phyloP scores from a whole-genome alignment of 2,797 vertebrate genomes.

The Amblyopsis hoosieri region DNA sequence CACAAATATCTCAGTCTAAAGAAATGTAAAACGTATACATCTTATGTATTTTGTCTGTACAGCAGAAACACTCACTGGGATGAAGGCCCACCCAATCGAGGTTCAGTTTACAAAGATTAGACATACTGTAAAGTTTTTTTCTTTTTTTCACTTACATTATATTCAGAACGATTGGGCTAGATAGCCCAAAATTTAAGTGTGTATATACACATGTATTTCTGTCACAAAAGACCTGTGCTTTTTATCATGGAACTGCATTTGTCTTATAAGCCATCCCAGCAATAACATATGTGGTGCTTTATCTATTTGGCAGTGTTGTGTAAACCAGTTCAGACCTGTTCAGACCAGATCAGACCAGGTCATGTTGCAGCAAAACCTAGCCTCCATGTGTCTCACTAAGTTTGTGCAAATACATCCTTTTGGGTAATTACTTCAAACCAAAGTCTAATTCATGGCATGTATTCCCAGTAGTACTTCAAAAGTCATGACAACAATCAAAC shows the following conservation, averaged over 20 bases:
- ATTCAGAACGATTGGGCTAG: conserved; percentile 13
- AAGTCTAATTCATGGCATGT: conserved; percentile 22
- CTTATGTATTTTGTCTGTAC: conserved; percentile 31
- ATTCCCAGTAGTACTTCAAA: conserved; percentile 22
- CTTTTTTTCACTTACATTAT: conserved; percentile 19
- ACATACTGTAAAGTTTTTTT: conserved; percentile 43
- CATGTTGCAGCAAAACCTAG: conserved; percentile 3
- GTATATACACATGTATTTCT: conserved; percentile 7
- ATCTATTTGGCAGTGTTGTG: conserved; percentile 67
- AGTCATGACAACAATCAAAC: conserved; percentile 32
- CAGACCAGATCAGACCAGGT: neutral
- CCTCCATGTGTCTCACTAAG: conserved; percentile 22
- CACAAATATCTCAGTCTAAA: conserved; percentile 50
- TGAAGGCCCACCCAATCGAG: conserved; percentile 27
- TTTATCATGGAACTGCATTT: conserved; percentile 25
- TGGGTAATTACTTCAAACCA: conserved; percentile 16
- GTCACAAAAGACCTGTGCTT: conserved; percentile 29
- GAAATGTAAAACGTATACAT: conserved; percentile 68
- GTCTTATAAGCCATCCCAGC: conserved; percentile 11
- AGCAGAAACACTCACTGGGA: conserved; percentile 10
- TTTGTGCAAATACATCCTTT: conserved; percentile 33
- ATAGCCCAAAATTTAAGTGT: conserved; percentile 13
- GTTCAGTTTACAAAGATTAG: conserved; percentile 54
- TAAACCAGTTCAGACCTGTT: conserved; percentile 4
- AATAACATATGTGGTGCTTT: conserved; percentile 39